Evolutionary conservation across 2,888 invertebrate genomes (phyloP).

Genomic region (Pyrrhosoma nymphula): DNA sequence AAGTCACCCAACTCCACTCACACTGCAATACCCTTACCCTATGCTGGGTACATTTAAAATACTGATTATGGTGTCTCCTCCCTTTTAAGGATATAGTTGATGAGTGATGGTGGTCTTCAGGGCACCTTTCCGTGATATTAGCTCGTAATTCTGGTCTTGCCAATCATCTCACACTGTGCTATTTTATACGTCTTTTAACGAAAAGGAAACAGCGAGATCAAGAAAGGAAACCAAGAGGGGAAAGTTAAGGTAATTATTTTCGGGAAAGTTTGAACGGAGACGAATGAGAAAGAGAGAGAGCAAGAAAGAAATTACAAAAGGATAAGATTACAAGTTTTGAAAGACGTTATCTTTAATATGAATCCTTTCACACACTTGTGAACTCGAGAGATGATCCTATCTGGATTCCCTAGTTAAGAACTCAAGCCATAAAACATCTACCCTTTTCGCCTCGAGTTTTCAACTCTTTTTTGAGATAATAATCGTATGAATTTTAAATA

Average conservation of each 20-base stretch:
- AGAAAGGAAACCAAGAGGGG: neutral
- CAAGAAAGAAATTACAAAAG: neutral
- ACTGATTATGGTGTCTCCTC: too few relatives aligned
- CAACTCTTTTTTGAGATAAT: constrained; percentile 61
- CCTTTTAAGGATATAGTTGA: too few relatives aligned
- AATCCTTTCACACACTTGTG: constrained; percentile 61
- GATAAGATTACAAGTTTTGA: constrained; percentile 60
- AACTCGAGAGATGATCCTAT: constrained; percentile 48
- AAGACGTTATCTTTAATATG: constrained; percentile 60
- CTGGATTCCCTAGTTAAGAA: constrained; percentile 60
- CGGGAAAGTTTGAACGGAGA: constrained; percentile 20
- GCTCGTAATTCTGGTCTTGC: too few relatives aligned
- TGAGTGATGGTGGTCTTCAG: too few relatives aligned
- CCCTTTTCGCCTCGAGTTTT: constrained; percentile 45
- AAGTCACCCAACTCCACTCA: too few relatives aligned
- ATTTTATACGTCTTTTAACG: neutral
- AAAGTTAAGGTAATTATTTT: constrained; percentile 41
- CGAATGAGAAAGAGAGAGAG: neutral
- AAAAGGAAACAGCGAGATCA: neutral
- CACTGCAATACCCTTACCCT: too few relatives aligned
- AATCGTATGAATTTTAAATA: constrained; percentile 52
- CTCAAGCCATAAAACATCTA: constrained; percentile 63
- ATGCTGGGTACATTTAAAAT: too few relatives aligned
- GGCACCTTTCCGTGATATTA: too few relatives aligned
- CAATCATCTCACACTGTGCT: too few relatives aligned